A percentile compares a stretch with the other conserved stretches of the same genome.
Evolutionary conservation across 2,888 invertebrate genomes (phyloP).

Genomic region (Smittia aterrima): DNA sequence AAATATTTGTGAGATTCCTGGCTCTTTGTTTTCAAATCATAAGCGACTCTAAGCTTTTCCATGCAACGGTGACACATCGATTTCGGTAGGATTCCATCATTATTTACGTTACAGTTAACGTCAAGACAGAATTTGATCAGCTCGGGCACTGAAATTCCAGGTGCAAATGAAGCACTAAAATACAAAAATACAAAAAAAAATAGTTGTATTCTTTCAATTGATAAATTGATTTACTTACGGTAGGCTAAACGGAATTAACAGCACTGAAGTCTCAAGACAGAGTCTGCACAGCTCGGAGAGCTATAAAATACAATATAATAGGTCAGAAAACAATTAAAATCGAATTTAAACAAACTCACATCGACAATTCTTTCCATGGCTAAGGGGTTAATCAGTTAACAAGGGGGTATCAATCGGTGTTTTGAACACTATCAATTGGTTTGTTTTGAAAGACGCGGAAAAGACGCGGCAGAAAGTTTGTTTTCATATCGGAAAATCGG

Average conservation of each 20-base stretch:
- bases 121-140: conserved; percentile 30
- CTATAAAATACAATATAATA: not conserved
- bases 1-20: conserved; percentile 25
- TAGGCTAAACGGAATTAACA: conserved; percentile 16
- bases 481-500: no score
- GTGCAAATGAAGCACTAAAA: not conserved
- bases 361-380: no score
- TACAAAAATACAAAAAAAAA: not conserved
- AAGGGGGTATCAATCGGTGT: no score
- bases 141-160: conserved; percentile 10
- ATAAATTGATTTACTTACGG: no score
- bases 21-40: conserved; percentile 4
- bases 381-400: no score
- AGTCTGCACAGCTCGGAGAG: conserved; percentile 28
- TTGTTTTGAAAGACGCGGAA: no score
- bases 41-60: conserved; percentile 8
- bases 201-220: not conserved
- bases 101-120: not conserved
- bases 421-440: no score
- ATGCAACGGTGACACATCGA: conserved; percentile 12
- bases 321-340: no score
- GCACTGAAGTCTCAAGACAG: not conserved
- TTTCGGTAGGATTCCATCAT: conserved; percentile 21
- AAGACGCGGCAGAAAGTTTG: no score
- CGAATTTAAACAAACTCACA: no score